phyloP scores from a whole-genome alignment of 2,797 vertebrate species.

The Gobio occitaniae region DNA sequence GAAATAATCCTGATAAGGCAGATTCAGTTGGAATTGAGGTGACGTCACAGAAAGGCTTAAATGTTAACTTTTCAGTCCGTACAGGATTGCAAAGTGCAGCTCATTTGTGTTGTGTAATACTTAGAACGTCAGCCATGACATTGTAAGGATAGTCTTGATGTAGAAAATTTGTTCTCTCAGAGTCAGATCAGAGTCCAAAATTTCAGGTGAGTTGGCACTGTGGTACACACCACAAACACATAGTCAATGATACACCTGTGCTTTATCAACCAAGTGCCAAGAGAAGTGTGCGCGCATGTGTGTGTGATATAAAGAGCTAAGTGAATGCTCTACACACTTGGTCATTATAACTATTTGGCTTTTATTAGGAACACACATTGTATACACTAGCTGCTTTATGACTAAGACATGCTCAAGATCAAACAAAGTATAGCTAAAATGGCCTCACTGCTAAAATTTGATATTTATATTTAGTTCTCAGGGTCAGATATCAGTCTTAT shows the following conservation, averaged over 20 bases:
- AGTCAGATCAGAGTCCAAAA: conserved; percentile 2
- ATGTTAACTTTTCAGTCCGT: conserved; percentile 20
- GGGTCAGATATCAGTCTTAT: background rate
- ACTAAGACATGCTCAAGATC: background rate
- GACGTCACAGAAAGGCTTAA: conserved; percentile 9
- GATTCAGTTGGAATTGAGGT: conserved; percentile 3
- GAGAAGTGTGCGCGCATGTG: background rate
- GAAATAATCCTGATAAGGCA: background rate
- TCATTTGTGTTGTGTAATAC: conserved; percentile 21
- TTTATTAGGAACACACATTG: background rate
- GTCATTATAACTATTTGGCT: background rate
- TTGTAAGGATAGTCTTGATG: background rate
- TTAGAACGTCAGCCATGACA: background rate
- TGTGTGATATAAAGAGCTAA: too few species aligned
- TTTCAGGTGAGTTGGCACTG: background rate
- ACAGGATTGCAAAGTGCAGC: conserved; percentile 13
- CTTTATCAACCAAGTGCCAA: conserved; percentile 43
- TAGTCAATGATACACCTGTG: conserved; percentile 48
- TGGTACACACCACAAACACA: background rate
- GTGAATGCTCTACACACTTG: background rate
- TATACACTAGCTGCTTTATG: background rate
- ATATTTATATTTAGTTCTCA: background rate
- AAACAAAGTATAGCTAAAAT: background rate
- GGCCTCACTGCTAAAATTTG: background rate
- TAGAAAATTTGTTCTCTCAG: background rate